Evolutionary conservation across 2,888 invertebrate species (phyloP).

Genomic region (Drosophila stalkeri): DNA sequence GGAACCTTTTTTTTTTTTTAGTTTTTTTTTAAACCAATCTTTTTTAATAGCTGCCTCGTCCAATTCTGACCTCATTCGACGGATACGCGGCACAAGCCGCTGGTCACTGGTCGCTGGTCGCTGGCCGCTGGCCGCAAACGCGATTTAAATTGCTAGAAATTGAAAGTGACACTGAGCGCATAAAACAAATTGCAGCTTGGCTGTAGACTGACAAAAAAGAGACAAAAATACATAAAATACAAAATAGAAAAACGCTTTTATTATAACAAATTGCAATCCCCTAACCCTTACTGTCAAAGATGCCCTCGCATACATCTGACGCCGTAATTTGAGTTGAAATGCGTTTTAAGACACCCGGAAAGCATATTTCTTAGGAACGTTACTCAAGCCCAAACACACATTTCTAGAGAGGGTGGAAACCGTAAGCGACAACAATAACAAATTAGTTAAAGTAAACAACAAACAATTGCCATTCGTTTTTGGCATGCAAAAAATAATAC

Average conservation of each 20-base stretch:
- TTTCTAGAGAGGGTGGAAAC: constrained; percentile 1
- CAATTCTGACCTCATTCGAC: constrained; percentile 66
- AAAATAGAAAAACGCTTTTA: constrained; percentile 43
- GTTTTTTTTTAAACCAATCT: constrained; percentile 1
- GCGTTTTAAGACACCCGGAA: constrained; percentile 29
- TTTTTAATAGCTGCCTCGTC: constrained; percentile 32
- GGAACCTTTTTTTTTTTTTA: constrained; percentile 28
- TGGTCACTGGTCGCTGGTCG: constrained; percentile 3
- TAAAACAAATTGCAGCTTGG: constrained; percentile 58
- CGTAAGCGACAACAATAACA: constrained; percentile 37
- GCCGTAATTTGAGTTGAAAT: constrained; percentile 29
- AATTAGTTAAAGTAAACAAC: constrained; percentile 54
- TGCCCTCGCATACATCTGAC: background rate
- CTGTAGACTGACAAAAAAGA: constrained; percentile 15
- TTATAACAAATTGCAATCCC: constrained; percentile 53
- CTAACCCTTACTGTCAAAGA: background rate
- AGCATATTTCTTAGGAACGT: constrained; percentile 15
- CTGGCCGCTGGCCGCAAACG: constrained; percentile 42
- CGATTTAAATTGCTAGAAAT: constrained; percentile 77
- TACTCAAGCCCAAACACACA: background rate
- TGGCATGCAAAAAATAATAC: constrained; percentile 35
- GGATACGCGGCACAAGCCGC: constrained; percentile 51
- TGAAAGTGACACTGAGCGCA: constrained; percentile 75
- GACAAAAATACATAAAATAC: constrained; percentile 13
- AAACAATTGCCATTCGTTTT: constrained; percentile 45